Evolutionary conservation across 2,797 vertebrate genomes (phyloP), one percentile per base, ranked within the genome.

Genomic region (Xiphorhynchus erythropygius): DNA sequence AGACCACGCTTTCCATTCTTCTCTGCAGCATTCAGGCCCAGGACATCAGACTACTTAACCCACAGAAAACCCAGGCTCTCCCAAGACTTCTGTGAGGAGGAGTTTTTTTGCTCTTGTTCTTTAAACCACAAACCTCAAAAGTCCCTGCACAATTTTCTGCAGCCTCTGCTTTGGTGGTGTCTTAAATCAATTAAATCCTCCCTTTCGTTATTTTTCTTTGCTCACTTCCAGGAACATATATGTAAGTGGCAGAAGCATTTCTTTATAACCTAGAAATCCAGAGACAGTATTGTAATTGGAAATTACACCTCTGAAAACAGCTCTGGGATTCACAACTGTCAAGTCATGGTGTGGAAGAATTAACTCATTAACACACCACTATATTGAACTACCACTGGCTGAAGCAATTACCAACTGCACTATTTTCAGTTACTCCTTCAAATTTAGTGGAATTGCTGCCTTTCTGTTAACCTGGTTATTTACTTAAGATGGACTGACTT

Each of bases 341-440:
- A 94, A 85, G 67, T 91, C 69, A 67, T 67, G 42, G 86, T 94
- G 87, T 64, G 91, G 91, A 97, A 94, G 88, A 91, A 96, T 96
- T 97, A 96, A 96, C 74, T 92, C 90, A 94, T 94, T 94, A 96
- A 97, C 93, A 96, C 89, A 94, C 8, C 4, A 9, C 89, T 93
- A 41, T 84, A 81, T 60, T 75, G 96, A 95, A 92, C 57, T 67
- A 49, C 24, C 50, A 59, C 62, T 33, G 86, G 87, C 84, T 81
- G 56, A 11, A 91, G 83, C 91, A 96, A 94, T 94, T 96, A 94
- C 73, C 65, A 63, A 46, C 19, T 75, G 53, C 33, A 32, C 46
- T 27, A 39, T 35, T 93, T 92, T 65, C 47, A 89, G 80, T 18
- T 47, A 47, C 90, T 86, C 25, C 84, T 90, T 81, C 87, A 80